Percentiles rank a stretch among this genome's conserved stretches.
These are phyloP conservation scores for Kryptopterus vitreolus DNA, from an alignment of 2,797 vertebrate species.

Conservation along the genomic window DNA sequence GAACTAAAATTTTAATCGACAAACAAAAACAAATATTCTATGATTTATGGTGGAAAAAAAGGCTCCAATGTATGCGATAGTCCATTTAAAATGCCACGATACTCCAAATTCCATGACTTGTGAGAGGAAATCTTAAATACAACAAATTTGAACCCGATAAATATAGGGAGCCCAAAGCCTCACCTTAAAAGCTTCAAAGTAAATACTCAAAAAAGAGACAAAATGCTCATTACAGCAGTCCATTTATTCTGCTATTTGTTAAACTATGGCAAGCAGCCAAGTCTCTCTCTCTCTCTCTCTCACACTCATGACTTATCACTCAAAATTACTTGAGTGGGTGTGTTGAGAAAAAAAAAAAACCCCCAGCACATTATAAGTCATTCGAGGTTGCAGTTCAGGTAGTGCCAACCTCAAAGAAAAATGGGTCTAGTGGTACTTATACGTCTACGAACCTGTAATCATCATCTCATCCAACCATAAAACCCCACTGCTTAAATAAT, in stretches of 20 bases:
- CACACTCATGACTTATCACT: slow-evolving; percentile 13
- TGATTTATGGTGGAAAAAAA: too few species aligned
- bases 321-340: slow-evolving; percentile 2
- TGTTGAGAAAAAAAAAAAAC: background rate
- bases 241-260: slow-evolving; percentile 28
- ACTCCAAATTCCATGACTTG: too few species aligned
- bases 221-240: slow-evolving; percentile 15
- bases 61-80: too few species aligned
- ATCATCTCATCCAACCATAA: background rate
- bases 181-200: background rate
- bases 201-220: slow-evolving; percentile 13
- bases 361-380: background rate
- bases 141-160: background rate
- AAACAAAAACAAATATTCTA: too few species aligned
- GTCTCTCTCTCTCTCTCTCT: background rate
- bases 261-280: slow-evolving; percentile 19
- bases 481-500: slow-evolving; percentile 4
- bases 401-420: slow-evolving; percentile 3
- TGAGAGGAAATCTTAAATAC: background rate
- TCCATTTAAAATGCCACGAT: too few species aligned
- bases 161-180: background rate
- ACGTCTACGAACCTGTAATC: background rate
- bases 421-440: background rate
- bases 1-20: too few species aligned
- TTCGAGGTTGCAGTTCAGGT: background rate